phyloP scores from a whole-genome alignment of 2,113 vertebrate genomes.

The Pandion haliaetus region DNA sequence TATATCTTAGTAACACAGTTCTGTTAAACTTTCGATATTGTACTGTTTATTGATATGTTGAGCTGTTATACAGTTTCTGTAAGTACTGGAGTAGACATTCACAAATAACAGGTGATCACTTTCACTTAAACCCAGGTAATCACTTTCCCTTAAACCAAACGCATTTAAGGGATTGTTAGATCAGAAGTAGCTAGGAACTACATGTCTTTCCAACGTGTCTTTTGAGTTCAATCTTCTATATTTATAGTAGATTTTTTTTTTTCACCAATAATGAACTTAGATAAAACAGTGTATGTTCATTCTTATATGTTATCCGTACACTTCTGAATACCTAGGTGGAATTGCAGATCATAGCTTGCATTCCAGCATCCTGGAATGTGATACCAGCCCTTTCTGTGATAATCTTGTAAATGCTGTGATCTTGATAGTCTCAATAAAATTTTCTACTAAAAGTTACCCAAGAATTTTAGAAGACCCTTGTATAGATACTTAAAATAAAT shows the following conservation, averaged over 20 bases:
- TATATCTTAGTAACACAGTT: neutral
- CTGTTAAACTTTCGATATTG: neutral
- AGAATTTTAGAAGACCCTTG: neutral
- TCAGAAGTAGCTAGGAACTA: neutral
- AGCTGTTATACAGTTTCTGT: neutral
- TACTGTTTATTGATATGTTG: neutral
- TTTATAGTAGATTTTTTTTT: neutral
- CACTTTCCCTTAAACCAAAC: neutral
- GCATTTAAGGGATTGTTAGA: neutral
- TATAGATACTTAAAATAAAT: neutral
- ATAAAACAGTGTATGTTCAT: neutral
- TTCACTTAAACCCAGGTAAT: neutral
- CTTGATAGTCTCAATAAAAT: neutral
- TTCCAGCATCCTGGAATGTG: neutral
- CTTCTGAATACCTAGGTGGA: neutral
- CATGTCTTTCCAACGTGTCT: neutral
- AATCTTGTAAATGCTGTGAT: neutral
- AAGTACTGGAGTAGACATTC: neutral
- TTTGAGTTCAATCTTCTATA: neutral
- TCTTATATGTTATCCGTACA: neutral
- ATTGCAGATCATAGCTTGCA: neutral
- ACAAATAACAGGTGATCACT: neutral
- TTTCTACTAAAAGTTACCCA: neutral
- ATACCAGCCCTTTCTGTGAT: neutral
- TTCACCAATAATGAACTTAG: neutral